Percentiles rank a stretch among this genome's conserved stretches.
These are phyloP conservation scores for Stictocephala bisonia DNA, from an alignment of 2,888 invertebrate species.

Conservation along the genomic window DNA sequence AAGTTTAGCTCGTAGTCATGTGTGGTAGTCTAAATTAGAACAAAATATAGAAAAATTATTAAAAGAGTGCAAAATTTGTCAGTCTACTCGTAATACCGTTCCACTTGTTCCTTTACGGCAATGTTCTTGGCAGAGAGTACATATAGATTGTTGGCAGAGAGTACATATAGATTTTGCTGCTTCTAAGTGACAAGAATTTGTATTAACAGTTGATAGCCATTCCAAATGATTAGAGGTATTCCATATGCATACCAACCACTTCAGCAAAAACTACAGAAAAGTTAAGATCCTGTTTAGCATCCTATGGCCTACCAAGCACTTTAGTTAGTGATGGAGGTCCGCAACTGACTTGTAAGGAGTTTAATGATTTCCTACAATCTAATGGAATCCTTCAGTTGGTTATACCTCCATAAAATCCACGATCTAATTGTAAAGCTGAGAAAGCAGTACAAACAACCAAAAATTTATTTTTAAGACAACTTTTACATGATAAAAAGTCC, in stretches of 20 bases:
- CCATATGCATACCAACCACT: neutral
- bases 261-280: constrained; percentile 9
- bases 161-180: constrained; percentile 12
- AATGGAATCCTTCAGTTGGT: constrained; percentile 22
- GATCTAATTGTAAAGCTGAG: constrained; percentile 60
- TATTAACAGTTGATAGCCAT: constrained; percentile 43
- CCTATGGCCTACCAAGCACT: neutral
- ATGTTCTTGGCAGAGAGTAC: constrained; percentile 9
- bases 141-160: too few species aligned
- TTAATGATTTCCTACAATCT: constrained; percentile 23
- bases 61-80: constrained; percentile 42
- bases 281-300: constrained; percentile 8
- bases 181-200: constrained; percentile 23
- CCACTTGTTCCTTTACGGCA: constrained; percentile 54
- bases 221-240: constrained; percentile 49
- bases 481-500: neutral
- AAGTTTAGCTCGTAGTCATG: constrained; percentile 23
- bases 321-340: constrained; percentile 25
- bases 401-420: constrained; percentile 54
- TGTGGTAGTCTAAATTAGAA: constrained; percentile 36
- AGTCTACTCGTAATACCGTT: constrained; percentile 49
- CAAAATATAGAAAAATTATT: constrained; percentile 10
- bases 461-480: constrained; percentile 51
- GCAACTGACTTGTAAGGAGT: constrained; percentile 13
- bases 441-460: constrained; percentile 57